These are phyloP conservation scores for Meta bourneti DNA, from an alignment of 2,888 invertebrate genomes.

Conservation along the genomic window DNA sequence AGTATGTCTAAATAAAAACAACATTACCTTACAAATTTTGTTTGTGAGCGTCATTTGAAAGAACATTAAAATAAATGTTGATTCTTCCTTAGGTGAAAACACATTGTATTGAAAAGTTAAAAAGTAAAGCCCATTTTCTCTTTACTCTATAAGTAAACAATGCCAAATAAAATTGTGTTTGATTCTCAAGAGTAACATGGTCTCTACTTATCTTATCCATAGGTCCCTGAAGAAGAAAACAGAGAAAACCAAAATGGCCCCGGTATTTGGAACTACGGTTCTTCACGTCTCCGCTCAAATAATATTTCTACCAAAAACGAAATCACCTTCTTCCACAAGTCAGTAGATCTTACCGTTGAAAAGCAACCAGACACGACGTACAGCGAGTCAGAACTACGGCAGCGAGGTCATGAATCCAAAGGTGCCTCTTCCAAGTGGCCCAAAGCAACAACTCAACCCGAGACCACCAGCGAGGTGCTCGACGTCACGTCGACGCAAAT, in stretches of 20 bases:
- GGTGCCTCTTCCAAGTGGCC: conserved; percentile 61
- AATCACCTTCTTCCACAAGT: conserved; percentile 67
- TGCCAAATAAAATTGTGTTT: too few species aligned
- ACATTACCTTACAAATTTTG: too few species aligned
- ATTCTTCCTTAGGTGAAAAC: too few species aligned
- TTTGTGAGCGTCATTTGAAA: too few species aligned
- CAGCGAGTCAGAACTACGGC: conserved; percentile 48
- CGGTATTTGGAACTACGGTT: conserved; percentile 59
- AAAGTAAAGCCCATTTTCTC: too few species aligned
- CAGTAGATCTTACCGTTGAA: conserved; percentile 72
- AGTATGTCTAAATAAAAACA: too few species aligned
- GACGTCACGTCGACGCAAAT: conserved; percentile 19
- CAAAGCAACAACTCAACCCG: conserved; percentile 4
- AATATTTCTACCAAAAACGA: conserved; percentile 59
- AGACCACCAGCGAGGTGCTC: not conserved
- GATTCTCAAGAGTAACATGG: too few species aligned
- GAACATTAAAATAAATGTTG: too few species aligned
- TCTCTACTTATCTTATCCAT: not conserved
- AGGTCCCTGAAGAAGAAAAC: conserved; percentile 66
- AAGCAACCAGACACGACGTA: conserved; percentile 59
- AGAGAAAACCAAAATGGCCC: conserved; percentile 73
- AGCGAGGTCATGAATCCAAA: conserved; percentile 54
- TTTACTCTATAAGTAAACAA: too few species aligned
- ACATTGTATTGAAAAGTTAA: too few species aligned
- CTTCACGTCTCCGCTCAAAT: conserved; percentile 69